A percentile compares a stretch with the other conserved stretches of the same genome.
Evolutionary conservation across 2,113 vertebrate species (phyloP).

Genomic region (Ciconia boyciana): DNA sequence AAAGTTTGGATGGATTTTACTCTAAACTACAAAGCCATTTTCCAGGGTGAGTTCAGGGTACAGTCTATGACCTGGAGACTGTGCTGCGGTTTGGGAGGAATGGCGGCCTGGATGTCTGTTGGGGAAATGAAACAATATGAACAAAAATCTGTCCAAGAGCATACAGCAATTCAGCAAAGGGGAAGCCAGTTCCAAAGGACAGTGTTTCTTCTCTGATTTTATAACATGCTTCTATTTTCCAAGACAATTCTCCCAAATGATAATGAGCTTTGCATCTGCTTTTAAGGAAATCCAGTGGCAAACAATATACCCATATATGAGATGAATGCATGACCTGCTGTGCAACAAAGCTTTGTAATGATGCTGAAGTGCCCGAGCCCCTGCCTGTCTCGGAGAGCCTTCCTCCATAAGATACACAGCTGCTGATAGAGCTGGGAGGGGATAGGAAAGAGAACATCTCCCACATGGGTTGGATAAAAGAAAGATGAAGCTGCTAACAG

Average conservation of each 20-base stretch:
- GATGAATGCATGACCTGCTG: accelerated
- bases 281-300: background rate
- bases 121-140: background rate
- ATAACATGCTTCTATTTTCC: background rate
- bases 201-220: background rate
- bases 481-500: background rate
- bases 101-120: background rate
- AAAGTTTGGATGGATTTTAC: background rate
- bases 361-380: background rate
- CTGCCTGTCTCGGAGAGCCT: background rate
- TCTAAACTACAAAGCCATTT: background rate
- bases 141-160: background rate
- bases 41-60: background rate
- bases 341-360: background rate
- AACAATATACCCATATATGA: accelerated
- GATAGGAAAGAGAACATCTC: background rate
- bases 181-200: background rate
- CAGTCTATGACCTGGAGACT: background rate
- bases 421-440: background rate
- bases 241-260: background rate
- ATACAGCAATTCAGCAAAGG: background rate
- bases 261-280: background rate
- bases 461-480: background rate
- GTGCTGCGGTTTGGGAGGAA: background rate
- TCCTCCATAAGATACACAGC: background rate